Evolutionary conservation across 2,797 vertebrate species (phyloP).

Genomic region (Falco biarmicus): DNA sequence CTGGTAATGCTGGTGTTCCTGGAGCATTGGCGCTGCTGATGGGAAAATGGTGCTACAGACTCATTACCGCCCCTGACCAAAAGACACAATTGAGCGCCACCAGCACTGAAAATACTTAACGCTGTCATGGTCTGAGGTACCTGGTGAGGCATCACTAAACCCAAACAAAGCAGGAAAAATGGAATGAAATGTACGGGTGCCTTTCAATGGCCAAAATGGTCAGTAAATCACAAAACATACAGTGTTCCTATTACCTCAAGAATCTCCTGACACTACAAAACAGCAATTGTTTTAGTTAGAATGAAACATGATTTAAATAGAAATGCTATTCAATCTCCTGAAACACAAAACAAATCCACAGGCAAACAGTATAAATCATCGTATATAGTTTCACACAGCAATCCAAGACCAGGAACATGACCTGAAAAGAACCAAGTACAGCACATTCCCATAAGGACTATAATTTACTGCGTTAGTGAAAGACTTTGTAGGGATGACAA

Average conservation of each 20-base stretch:
- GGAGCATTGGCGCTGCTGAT: background rate
- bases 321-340: slow-evolving; percentile 35
- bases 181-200: background rate
- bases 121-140: background rate
- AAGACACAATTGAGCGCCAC: background rate
- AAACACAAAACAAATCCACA: slow-evolving; percentile 13
- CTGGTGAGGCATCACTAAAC: slow-evolving; percentile 6
- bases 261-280: slow-evolving; percentile 32
- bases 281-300: slow-evolving; percentile 33
- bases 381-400: background rate
- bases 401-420: background rate
- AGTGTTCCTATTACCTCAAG: slow-evolving; percentile 21
- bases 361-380: background rate
- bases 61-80: background rate
- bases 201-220: background rate
- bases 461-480: slow-evolving; percentile 26
- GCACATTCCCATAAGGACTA: slow-evolving; percentile 16
- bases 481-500: slow-evolving; percentile 29
- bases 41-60: background rate
- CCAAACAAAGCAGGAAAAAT: slow-evolving; percentile 12
- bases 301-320: slow-evolving; percentile 36
- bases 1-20: background rate
- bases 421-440: slow-evolving; percentile 36
- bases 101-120: background rate
- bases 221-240: background rate